Evolutionary conservation across 2,888 invertebrate species (phyloP).

Genomic region (Himalopsyche anomala): DNA sequence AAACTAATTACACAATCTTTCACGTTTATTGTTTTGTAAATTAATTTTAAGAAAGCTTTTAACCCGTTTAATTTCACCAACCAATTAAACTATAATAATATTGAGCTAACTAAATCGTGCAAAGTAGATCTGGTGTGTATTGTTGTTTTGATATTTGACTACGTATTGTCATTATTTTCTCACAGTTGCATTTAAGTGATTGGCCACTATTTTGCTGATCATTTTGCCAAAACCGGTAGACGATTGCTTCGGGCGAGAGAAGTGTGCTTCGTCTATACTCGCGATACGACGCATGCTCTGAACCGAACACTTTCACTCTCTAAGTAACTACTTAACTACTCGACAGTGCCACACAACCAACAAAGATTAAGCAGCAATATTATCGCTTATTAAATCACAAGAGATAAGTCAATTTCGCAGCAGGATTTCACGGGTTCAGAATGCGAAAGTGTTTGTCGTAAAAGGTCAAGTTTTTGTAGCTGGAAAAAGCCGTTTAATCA

Average conservation of each 20-base stretch:
- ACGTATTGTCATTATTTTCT: slow-evolving; percentile 1
- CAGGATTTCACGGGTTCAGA: background rate
- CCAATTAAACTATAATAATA: background rate
- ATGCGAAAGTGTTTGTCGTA: background rate
- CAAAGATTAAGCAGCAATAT: background rate
- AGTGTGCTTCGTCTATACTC: slow-evolving; percentile 31
- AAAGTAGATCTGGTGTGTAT: background rate
- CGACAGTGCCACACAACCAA: background rate
- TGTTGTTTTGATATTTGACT: background rate
- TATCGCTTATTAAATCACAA: background rate
- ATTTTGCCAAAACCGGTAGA: slow-evolving; percentile 53
- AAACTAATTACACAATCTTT: background rate
- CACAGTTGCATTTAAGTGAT: background rate
- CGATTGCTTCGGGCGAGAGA: slow-evolving; percentile 32
- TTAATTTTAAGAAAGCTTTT: background rate
- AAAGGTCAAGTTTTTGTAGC: background rate
- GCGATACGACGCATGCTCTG: background rate
- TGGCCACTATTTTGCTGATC: slow-evolving; percentile 2
- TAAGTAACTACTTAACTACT: background rate
- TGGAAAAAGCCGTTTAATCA: background rate
- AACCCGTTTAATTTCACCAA: background rate
- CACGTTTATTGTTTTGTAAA: background rate
- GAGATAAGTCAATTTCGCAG: background rate
- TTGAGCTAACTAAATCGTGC: background rate
- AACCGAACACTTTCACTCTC: slow-evolving; percentile 52